These are phyloP conservation scores for Ochropleura plecta DNA, from an alignment of 2,888 invertebrate species.

Conservation along the genomic window DNA sequence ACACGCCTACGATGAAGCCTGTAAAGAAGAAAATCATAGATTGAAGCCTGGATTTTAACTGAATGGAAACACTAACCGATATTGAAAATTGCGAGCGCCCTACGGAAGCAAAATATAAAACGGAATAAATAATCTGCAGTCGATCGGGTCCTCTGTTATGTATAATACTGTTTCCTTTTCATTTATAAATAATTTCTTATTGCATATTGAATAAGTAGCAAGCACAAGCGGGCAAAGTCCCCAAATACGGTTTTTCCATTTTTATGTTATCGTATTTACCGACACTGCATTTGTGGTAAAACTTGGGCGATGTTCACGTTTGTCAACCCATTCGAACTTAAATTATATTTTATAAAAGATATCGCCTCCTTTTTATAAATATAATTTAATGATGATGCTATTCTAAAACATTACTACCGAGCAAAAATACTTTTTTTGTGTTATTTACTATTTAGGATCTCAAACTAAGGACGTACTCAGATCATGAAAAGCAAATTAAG, in stretches of 20 bases:
- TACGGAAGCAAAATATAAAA: constrained; percentile 21
- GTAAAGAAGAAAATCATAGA: constrained; percentile 11
- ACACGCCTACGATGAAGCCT: not conserved
- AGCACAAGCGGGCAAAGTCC: too few species aligned
- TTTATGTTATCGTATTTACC: not conserved
- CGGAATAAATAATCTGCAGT: constrained; percentile 22
- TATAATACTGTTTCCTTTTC: not conserved
- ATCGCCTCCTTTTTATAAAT: too few species aligned
- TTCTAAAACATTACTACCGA: too few species aligned
- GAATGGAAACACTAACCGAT: constrained; percentile 30
- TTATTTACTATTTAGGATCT: too few species aligned
- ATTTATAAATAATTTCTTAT: constrained; percentile 1
- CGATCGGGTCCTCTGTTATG: not conserved
- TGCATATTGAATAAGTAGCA: not conserved
- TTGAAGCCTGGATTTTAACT: constrained; percentile 19
- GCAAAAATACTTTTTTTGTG: too few species aligned
- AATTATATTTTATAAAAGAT: not conserved
- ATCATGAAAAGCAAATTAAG: too few species aligned
- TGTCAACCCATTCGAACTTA: not conserved
- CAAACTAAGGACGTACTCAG: too few species aligned
- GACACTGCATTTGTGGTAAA: not conserved
- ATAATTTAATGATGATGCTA: not conserved
- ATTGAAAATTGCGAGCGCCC: constrained; percentile 37
- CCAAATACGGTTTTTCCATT: not conserved
- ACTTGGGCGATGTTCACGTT: not conserved